phyloP scores from a whole-genome alignment of 2,113 vertebrate species.

The Triplophysa rosa region DNA sequence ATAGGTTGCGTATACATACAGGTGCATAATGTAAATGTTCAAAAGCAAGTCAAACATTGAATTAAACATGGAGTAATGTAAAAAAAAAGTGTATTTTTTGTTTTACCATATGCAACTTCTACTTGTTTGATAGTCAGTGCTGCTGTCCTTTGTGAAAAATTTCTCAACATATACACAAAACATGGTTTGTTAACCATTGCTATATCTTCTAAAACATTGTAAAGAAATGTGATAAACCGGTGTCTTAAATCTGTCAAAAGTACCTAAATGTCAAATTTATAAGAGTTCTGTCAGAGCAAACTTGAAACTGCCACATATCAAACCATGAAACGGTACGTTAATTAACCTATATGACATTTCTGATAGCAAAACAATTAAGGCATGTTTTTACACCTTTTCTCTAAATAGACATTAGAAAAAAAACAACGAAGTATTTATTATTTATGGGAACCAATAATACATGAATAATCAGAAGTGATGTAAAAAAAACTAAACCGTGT shows the following conservation, averaged over 20 bases:
- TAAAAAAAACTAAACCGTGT: neutral
- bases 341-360: neutral
- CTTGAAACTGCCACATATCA: neutral
- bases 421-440: neutral
- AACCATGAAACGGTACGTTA: neutral
- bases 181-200: neutral
- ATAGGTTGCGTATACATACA: conserved; percentile 30
- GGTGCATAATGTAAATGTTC: conserved; percentile 35
- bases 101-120: neutral
- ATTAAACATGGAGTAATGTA: neutral
- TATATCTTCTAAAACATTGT: neutral
- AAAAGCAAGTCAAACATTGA: conserved; percentile 24
- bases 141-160: neutral
- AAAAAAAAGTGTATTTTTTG: neutral
- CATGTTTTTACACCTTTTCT: neutral
- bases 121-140: neutral
- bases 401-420: neutral
- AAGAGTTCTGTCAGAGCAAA: neutral
- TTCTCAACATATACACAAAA: neutral
- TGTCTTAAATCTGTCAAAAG: neutral
- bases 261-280: neutral
- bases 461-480: neutral
- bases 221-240: neutral
- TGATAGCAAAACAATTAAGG: neutral
- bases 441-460: neutral